phyloP scores from a whole-genome alignment of 2,888 invertebrate genomes.

The Neoascia interrupta region DNA sequence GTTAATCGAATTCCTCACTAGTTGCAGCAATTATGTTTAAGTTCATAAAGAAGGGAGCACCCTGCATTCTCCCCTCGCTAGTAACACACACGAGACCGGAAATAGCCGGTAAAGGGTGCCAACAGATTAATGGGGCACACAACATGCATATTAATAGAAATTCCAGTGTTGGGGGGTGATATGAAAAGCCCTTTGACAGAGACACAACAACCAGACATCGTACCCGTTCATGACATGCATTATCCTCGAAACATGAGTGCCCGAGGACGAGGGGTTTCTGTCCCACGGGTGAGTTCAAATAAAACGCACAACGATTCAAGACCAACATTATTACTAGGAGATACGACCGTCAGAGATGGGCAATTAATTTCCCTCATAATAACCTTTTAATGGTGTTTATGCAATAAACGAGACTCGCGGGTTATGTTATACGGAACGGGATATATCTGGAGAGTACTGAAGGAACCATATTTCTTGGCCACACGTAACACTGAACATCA shows the following conservation, averaged over 20 bases:
- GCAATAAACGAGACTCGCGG: constrained; percentile 34
- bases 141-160: constrained; percentile 37
- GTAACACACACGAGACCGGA: constrained; percentile 35
- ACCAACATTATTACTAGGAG: too few species aligned
- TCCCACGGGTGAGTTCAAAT: constrained; percentile 32
- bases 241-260: constrained; percentile 2
- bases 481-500: too few species aligned
- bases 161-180: constrained; percentile 27
- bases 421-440: too few species aligned
- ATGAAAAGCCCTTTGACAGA: too few species aligned
- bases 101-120: constrained; percentile 45
- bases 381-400: constrained; percentile 53
- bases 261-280: background rate
- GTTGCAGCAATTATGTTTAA: too few species aligned
- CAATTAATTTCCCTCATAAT: constrained; percentile 55
- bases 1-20: constrained; percentile 51
- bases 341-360: constrained; percentile 48
- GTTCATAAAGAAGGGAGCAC: too few species aligned
- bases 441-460: too few species aligned
- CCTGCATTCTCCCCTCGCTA: too few species aligned
- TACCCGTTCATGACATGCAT: background rate
- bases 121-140: constrained; percentile 45
- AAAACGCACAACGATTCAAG: constrained; percentile 3
- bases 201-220: background rate
- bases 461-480: too few species aligned